Base-by-base conservation (phyloP, 2,797 vertebrate species). In the Brachymystax lenok region DNA sequence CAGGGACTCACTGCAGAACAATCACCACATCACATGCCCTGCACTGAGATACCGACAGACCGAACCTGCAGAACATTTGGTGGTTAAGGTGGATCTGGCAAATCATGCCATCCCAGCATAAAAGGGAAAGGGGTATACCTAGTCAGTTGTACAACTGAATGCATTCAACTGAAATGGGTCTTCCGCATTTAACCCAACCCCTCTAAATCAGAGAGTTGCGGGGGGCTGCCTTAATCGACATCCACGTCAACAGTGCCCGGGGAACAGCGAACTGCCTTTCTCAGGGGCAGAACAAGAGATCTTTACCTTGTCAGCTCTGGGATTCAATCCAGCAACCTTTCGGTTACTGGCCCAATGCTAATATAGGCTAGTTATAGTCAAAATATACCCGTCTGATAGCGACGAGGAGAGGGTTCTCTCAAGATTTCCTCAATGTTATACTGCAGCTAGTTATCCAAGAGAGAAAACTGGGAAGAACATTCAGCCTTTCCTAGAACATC, bases 1-100 rank as follows among this genome's bases (percentile, higher is more conserved):
- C 79, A 76, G 79, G 80, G 84, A 72, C 80, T 84, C 79, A 46
- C 83, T 88, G 67, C 66, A 88, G 80, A 88, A 24, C 59, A 63
- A 24, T 46, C 40, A 40, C 35, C 35, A 63, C 59, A 63, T 63
- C 59, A 21, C 56, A 61, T 21, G n/a, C 80, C 46, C 81, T 24
- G 75, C 88, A 84, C 81, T 77, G 76, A 3, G 64, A 46, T 13
- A 46, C 35, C 35, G 40, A 12, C 10, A 2, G 40, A 10, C 40
- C 10, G 40, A 46, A 10, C 2, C 40, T 46, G 40, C 40, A 3
- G 40, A 46, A 12, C 77, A 79, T 81, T 83, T 79, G 79, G 87
- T 84, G 80, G 75, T 80, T 77, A 71, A 75, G 16, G 16, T 35
- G 30, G 30, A 67, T 24, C 64, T 4, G 64, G 28, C 14, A 30